These are phyloP conservation scores for Lucinisca nassula DNA, from an alignment of 2,888 invertebrate species.

Conservation along the genomic window DNA sequence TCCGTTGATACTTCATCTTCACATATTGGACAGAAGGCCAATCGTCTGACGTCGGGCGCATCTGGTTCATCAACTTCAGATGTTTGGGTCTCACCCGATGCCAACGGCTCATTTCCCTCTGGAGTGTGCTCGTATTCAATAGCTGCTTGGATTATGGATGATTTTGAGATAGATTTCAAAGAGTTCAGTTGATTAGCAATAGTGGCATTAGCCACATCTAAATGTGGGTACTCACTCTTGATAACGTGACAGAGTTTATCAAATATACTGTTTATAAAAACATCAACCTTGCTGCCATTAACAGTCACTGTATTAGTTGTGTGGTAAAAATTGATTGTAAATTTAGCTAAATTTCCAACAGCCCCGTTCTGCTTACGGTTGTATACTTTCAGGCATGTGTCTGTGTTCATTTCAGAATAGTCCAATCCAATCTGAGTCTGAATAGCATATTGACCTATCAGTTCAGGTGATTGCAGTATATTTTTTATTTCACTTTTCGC, in stretches of 20 bases:
- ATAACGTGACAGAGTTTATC: background rate
- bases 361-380: background rate
- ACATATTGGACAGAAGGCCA: background rate
- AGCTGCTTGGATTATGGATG: too few relatives aligned
- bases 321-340: background rate
- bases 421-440: background rate
- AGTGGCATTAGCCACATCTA: background rate
- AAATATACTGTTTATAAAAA: background rate
- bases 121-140: too few relatives aligned
- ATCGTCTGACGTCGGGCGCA: background rate
- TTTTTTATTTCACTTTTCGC: background rate
- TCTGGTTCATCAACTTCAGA: background rate
- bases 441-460: background rate
- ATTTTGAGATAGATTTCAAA: background rate
- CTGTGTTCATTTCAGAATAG: background rate
- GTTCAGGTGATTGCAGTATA: background rate
- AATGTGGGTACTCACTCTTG: background rate
- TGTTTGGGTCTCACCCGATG: too few relatives aligned
- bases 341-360: background rate
- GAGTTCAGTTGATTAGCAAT: background rate
- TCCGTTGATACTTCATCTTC: background rate
- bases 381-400: background rate
- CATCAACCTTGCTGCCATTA: background rate
- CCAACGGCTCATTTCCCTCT: too few relatives aligned
- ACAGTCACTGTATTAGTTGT: background rate